Evolutionary conservation across 2,888 invertebrate species (phyloP), one percentile per base, ranked within the genome.

Genomic region (Ligdia adustata): DNA sequence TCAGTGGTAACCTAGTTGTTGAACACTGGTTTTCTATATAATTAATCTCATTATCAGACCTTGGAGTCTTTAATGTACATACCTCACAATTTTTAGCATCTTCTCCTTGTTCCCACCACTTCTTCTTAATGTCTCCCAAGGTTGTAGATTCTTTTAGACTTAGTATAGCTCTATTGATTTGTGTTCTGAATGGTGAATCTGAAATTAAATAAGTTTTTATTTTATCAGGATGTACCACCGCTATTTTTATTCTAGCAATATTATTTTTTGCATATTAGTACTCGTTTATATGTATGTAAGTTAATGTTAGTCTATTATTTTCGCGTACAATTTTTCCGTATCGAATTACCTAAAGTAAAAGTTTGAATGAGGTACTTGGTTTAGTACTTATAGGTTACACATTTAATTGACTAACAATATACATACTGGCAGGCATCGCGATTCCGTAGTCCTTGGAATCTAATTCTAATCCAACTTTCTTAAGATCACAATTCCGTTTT

Each of bases 381-480:
- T n/a, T n/a, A n/a, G n/a, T n/a, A n/a, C n/a, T n/a, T n/a, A n/a
- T n/a, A n/a, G n/a, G n/a, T n/a, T n/a, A n/a, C n/a, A n/a, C n/a
- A n/a, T n/a, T n/a, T n/a, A n/a, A n/a, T n/a, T n/a, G n/a, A n/a
- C n/a, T n/a, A n/a, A n/a, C n/a, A n/a, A 9, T 4, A 16, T 14
- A 91, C 93, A 91, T 82, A 96, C 96, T 94, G 60, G 94, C 93
- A 29, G 95, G 95, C 92, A 96, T 94, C 0, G 95, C 97, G 41
- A 97, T 96, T 9, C 96, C 97, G 66, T 96, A 97, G 94, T 88
- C 87, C 38, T 90, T 98, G 33, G 95, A 95, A 70, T 98, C 98
- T 57, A 98, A 90, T 70, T 94, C 92, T 4, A 93, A 93, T 1
- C 97, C 97, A 27, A 96, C 93, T 89, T 95, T 94, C 28, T 92